Conservation (phyloP, 2,797 vertebrate species). For the Borostomias antarcticus region DNA sequence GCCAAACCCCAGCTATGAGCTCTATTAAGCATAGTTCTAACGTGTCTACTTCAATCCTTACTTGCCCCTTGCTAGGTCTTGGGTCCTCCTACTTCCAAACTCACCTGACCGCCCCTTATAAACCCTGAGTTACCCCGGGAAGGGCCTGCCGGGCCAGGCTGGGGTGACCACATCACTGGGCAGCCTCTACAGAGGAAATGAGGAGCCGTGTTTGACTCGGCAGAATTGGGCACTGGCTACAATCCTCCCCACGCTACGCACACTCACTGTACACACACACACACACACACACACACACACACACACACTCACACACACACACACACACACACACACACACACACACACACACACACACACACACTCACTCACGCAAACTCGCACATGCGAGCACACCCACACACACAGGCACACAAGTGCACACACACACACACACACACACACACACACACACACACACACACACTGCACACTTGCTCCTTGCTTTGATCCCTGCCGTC, state of each 20-base stretch:
- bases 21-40: too few relatives aligned
- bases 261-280: conserved; percentile 21
- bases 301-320: conserved; percentile 28
- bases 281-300: conserved; percentile 35
- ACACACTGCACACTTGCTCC: background rate
- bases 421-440: conserved; percentile 6
- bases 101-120: too few relatives aligned
- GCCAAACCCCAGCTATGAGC: too few relatives aligned
- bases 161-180: conserved; percentile 72
- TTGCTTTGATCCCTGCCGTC: too few relatives aligned
- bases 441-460: conserved; percentile 3
- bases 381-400: conserved; percentile 31
- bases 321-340: conserved; percentile 48
- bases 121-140: too few relatives aligned
- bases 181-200: conserved; percentile 55
- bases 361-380: conserved; percentile 1
- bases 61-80: too few relatives aligned
- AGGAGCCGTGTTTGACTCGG: conserved; percentile 73
- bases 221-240: conserved; percentile 59
- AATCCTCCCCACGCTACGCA: too few relatives aligned
- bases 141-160: conserved; percentile 34
- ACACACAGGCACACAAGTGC: conserved; percentile 23
- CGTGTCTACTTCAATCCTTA: too few relatives aligned
- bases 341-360: conserved; percentile 30
- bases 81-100: too few relatives aligned